Evolutionary conservation across 2,113 vertebrate species (phyloP), one percentile per base, ranked within the genome.

Genomic region (Picathartes gymnocephalus): DNA sequence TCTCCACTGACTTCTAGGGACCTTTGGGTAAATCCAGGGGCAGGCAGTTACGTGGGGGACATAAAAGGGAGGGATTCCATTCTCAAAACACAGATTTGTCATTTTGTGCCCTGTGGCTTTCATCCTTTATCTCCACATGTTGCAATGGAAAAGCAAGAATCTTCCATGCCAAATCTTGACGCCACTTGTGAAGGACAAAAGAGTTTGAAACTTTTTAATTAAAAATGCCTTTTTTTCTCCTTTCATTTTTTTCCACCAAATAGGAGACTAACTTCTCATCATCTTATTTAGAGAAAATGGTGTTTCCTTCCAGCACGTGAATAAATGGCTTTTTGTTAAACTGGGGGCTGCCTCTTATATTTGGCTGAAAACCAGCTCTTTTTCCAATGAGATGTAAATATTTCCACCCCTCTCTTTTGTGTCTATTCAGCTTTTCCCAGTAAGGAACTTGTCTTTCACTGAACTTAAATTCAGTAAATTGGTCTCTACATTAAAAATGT

Each of bases 401-500:
- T 44, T 17, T 74, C 22, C 50, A 73, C 3, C 24, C 24, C 15
- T 37, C 20, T 70, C 42, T 53, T 44, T 50, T 28, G 35, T 70
- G 28, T 31, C 50, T 81, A 13, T 77, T 80, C 24, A 35, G 22
- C 27, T 64, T 80, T 91, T 86, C 61, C n/a, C 44, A 51, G 33
- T 2, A 3, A 61, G 16, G 24, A 86, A 66, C 5, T 2, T 21
- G 18, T 61, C 44, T 77, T 69, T 83, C 89, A 81, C 21, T 45
- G 42, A 70, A 65, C 22, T 93, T 70, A 86, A 68, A 66, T 73
- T 83, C 83, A 83, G 13, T 79, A 60, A 91, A 37, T 80, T 68
- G 48, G 15, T 82, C 70, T 69, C 37, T 61, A 81, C 28, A 61
- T 92, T 90, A 88, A 93, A 93, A 88, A 92, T 85, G 5, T 57